Conservation (phyloP, 2,797 vertebrate species). For the Apodemus agrarius region DNA sequence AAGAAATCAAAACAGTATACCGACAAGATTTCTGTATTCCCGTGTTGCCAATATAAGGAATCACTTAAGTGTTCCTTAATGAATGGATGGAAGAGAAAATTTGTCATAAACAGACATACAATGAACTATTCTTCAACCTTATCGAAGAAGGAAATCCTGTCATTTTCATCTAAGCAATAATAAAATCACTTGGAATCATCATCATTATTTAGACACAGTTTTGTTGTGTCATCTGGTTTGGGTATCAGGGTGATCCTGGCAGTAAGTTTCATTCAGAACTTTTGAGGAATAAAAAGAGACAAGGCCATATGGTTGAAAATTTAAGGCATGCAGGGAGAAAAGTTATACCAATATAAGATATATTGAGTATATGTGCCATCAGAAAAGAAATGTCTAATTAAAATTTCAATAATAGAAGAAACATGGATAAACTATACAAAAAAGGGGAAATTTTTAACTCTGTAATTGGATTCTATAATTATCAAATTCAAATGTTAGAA, state of each 20-base stretch:
- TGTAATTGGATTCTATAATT: conserved; percentile 3
- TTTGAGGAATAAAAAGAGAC: conserved; percentile 47
- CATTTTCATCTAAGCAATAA: conserved; percentile 1
- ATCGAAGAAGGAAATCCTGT: neutral
- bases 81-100: neutral
- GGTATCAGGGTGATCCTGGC: neutral
- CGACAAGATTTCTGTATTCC: neutral
- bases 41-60: neutral
- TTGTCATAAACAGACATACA: neutral
- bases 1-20: neutral
- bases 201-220: conserved; percentile 6
- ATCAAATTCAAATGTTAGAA: conserved; percentile 8
- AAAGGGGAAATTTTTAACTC: neutral
- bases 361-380: neutral
- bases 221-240: neutral
- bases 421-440: conserved; percentile 4
- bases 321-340: neutral
- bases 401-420: conserved; percentile 19
- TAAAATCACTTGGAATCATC: conserved; percentile 32
- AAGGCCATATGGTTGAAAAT: neutral
- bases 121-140: neutral
- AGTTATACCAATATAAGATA: neutral
- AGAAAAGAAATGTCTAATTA: conserved; percentile 16
- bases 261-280: conserved; percentile 4
- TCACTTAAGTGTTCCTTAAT: neutral